These are phyloP conservation scores for Eidolon dupreanum DNA, from an alignment of 2,797 vertebrate species.

Conservation along the genomic window DNA sequence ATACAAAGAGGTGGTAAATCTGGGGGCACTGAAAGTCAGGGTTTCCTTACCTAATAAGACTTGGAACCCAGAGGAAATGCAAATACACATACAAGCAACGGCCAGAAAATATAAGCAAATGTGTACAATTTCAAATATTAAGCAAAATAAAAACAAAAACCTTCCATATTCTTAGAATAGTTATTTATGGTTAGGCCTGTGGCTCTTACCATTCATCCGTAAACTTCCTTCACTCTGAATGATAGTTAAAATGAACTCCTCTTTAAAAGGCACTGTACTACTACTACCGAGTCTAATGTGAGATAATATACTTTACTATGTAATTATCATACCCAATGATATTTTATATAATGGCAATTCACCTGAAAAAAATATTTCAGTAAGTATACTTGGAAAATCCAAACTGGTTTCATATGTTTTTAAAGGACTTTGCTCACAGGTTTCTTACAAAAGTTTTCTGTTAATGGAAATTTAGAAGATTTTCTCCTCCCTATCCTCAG, in stretches of 20 bases:
- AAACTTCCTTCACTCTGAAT: not conserved
- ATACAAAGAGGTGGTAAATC: not conserved
- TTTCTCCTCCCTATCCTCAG: not conserved
- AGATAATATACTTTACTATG: not conserved
- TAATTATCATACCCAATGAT: not conserved
- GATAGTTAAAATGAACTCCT: conserved; percentile 11
- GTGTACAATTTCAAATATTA: conserved; percentile 22
- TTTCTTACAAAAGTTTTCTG: not conserved
- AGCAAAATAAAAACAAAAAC: conserved; percentile 25
- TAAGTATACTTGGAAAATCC: not conserved
- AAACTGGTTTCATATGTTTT: not conserved
- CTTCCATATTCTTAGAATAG: not conserved
- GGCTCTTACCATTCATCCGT: not conserved
- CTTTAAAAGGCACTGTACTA: not conserved
- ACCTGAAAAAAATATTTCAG: not conserved
- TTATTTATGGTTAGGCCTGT: not conserved
- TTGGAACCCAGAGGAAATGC: not conserved
- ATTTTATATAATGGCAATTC: not conserved
- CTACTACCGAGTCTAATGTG: conserved; percentile 12
- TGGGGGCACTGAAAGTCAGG: not conserved
- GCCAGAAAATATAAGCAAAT: conserved; percentile 24
- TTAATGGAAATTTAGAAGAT: not conserved
- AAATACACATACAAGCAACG: not conserved
- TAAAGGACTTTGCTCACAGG: not conserved
- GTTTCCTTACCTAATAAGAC: not conserved